Evolutionary conservation across 53 echinoderm and acorn worm genomes (phyloP).

Genomic region (Astropecten irregularis): DNA sequence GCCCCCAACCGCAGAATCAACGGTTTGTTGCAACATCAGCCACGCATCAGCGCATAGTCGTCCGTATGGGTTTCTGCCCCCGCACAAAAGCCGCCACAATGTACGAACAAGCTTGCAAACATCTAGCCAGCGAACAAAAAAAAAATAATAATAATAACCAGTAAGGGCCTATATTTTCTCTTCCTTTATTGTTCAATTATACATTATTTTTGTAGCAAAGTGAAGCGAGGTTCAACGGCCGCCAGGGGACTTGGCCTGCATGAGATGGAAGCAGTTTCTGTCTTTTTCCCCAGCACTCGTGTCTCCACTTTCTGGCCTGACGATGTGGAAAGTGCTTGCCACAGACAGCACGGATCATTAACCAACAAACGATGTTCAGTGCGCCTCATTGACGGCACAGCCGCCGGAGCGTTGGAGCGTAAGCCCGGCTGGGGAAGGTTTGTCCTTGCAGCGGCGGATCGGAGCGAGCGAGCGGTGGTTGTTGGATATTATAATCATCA

Average conservation of each 20-base stretch:
- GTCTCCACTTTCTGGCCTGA: background rate
- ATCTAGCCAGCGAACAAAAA: too few species aligned
- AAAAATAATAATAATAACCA: too few species aligned
- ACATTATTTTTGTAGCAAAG: background rate
- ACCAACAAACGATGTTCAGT: conserved; percentile 30
- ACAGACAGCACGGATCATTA: conserved; percentile 24
- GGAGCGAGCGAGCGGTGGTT: too few species aligned
- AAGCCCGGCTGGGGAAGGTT: conserved; percentile 6
- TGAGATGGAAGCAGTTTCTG: background rate
- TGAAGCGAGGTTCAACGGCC: conserved; percentile 40
- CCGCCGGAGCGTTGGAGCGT: background rate
- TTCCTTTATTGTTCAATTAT: too few species aligned
- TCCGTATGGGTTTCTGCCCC: background rate
- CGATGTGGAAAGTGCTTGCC: conserved; percentile 5
- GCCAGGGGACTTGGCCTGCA: background rate
- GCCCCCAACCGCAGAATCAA: too few species aligned
- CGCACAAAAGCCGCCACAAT: conserved; percentile 2
- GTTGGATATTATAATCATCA: too few species aligned
- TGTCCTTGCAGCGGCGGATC: too few species aligned
- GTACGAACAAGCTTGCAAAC: conserved; percentile 3
- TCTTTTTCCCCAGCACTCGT: too few species aligned
- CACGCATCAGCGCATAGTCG: too few species aligned
- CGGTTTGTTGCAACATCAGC: too few species aligned
- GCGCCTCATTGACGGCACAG: conserved; percentile 3
- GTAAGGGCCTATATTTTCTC: too few species aligned